A percentile compares a stretch with the other conserved stretches of the same genome.
Conservation (phyloP, 64 coral and sea anemone species). For the Porites australiensis region DNA sequence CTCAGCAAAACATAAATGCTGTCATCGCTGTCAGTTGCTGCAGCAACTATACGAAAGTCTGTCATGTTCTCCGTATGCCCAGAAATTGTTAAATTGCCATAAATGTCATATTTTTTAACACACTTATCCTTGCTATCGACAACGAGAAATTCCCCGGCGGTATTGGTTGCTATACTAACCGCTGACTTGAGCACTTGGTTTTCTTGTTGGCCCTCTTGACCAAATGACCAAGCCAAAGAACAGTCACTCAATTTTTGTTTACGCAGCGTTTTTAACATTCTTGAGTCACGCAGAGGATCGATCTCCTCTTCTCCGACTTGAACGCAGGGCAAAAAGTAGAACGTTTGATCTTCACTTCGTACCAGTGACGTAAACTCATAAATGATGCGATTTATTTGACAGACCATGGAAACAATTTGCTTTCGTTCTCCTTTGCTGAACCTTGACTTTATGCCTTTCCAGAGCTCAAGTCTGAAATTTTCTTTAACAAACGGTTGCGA, state of each 20-base stretch:
- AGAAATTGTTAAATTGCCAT: not conserved
- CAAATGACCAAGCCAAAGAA: slow-evolving; percentile 51
- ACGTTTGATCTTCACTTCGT: not conserved
- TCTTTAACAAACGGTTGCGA: not conserved
- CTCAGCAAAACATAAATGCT: slow-evolving; percentile 25
- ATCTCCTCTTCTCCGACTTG: slow-evolving; percentile 10
- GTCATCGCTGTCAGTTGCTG: slow-evolving; percentile 23
- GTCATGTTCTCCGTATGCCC: not conserved
- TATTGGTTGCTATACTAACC: slow-evolving; percentile 22
- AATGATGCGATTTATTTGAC: slow-evolving; percentile 46
- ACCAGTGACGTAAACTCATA: slow-evolving; percentile 3
- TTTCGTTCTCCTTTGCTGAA: not conserved
- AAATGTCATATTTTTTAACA: slow-evolving; percentile 5
- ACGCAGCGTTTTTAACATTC: slow-evolving; percentile 10
- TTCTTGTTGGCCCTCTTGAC: not conserved
- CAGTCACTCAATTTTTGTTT: not conserved
- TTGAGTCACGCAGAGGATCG: slow-evolving; percentile 42
- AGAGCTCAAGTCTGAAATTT: slow-evolving; percentile 9
- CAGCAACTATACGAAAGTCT: not conserved
- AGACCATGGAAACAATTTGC: slow-evolving; percentile 23
- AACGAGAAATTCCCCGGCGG: slow-evolving; percentile 9
- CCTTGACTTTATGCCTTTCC: slow-evolving; percentile 11
- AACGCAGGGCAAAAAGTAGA: not conserved
- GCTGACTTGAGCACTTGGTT: not conserved
- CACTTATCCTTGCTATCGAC: not conserved